Evolutionary conservation across 2,888 invertebrate genomes (phyloP), one percentile per base, ranked within the genome.

Genomic region (Sialis lutaria): DNA sequence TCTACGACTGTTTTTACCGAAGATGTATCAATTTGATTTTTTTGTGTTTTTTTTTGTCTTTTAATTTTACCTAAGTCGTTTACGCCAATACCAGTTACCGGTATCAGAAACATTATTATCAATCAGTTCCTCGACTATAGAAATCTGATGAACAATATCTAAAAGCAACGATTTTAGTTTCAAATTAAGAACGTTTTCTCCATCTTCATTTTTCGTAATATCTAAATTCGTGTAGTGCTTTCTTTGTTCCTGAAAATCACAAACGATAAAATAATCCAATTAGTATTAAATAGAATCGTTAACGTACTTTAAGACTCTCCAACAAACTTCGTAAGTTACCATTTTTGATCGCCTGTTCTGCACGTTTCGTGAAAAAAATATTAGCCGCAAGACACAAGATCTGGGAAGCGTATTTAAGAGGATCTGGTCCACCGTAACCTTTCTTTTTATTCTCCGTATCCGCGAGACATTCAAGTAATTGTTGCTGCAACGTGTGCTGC

Each of bases 71-170:
- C 91, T 77, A 42, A 97, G 72, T 63, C 96, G 96, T 64, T 89
- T 88, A 64, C 89, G 85, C 98, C 98, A 98, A 44, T 76, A 69
- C 98, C 98, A 98, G 59, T 91, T 84, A 12, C 67, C 70, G 8
- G 72, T 60, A 52, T 74, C 74, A 33, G 74, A 75, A 1, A 83
- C 76, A 60, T 77, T 78, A 52, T 75, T 72, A 42, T 73, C 72
- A 50, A 89, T 74, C 46, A 98, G 70, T 54, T 77, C 74, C 57
- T 84, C 82, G 37, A 95, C 76, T 30, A 96, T 79, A 48, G 79
- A 75, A 50, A 88, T 79, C 63, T 91, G 86, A 69, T 96, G 90
- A 52, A 96, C 90, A 12, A 90, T 82, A 60, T 98, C 97, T 56
- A 97, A 69, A 55, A 98, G 79, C 45, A 98, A 71, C 7, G 91